Percentiles rank a stretch among this genome's conserved stretches.
Conservation (phyloP, 2,113 vertebrate species). For the Brachyhypopomus occidentalis region DNA sequence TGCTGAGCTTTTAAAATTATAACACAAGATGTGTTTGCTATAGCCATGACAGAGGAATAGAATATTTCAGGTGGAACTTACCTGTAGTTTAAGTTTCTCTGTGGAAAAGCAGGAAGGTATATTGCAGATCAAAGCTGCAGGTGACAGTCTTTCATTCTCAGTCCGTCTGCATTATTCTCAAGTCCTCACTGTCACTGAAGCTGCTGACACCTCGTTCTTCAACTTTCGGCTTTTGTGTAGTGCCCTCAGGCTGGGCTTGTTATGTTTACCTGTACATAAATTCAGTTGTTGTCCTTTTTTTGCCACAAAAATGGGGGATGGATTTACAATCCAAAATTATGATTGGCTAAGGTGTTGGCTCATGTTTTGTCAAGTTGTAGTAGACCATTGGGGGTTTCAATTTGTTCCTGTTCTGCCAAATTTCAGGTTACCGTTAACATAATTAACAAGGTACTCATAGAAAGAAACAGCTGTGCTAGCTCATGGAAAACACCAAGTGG, state of each 20-base stretch:
- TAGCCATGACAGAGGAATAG: background rate
- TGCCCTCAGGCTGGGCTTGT: background rate
- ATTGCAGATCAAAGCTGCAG: background rate
- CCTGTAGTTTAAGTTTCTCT: background rate
- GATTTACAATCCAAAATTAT: background rate
- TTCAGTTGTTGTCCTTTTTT: background rate
- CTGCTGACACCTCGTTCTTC: background rate
- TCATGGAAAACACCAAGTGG: too few species aligned
- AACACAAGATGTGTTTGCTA: background rate
- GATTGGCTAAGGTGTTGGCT: too few species aligned
- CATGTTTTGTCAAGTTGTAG: too few species aligned
- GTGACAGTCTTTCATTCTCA: background rate
- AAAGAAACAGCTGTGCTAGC: too few species aligned
- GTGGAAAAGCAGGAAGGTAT: background rate
- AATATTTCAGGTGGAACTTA: background rate
- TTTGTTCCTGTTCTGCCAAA: too few species aligned
- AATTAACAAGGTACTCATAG: too few species aligned
- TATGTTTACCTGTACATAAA: slow-evolving; percentile 37
- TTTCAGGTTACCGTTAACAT: too few species aligned
- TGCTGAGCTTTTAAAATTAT: background rate
- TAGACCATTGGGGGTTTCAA: too few species aligned
- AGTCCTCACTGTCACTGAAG: slow-evolving; percentile 48
- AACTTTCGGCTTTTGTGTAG: background rate
- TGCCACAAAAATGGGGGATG: background rate
- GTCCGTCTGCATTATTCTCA: slow-evolving; percentile 45